A percentile compares a stretch with the other conserved stretches of the same genome.
Conservation (phyloP, 2,797 vertebrate species). For the Pseudochirops cupreus region DNA sequence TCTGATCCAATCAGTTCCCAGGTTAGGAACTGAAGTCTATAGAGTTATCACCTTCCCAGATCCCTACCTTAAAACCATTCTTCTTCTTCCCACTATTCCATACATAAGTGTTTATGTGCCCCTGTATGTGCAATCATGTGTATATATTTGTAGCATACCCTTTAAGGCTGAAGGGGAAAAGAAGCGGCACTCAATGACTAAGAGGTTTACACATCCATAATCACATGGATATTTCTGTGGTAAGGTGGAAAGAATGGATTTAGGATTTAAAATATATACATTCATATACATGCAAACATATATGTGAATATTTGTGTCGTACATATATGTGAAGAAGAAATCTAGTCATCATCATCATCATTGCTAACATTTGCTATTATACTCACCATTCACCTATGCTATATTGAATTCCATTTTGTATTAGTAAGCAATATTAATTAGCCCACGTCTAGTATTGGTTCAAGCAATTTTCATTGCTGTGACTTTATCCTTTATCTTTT, state of each 20-base stretch:
- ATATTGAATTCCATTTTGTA: not conserved
- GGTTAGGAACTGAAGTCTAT: not conserved
- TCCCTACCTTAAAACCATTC: slow-evolving; percentile 2
- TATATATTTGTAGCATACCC: not conserved
- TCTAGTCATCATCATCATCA: not conserved
- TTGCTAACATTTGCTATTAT: not conserved
- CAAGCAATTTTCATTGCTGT: not conserved
- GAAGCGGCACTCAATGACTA: not conserved
- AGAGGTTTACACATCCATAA: not conserved
- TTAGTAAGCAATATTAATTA: not conserved
- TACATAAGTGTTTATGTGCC: not conserved
- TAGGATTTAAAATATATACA: not conserved
- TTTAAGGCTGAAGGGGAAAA: slow-evolving; percentile 27
- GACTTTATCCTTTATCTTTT: not conserved
- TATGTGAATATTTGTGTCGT: not conserved
- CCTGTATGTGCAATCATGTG: not conserved
- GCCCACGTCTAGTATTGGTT: not conserved
- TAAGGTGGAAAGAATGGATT: not conserved
- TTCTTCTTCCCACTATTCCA: not conserved
- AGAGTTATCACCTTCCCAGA: not conserved
- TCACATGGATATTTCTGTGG: not conserved
- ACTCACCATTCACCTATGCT: not conserved
- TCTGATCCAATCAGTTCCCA: not conserved
- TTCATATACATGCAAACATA: not conserved
- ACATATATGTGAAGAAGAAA: not conserved